Base-by-base conservation (phyloP, 2,797 vertebrate species). In the Remorina albescens region DNA sequence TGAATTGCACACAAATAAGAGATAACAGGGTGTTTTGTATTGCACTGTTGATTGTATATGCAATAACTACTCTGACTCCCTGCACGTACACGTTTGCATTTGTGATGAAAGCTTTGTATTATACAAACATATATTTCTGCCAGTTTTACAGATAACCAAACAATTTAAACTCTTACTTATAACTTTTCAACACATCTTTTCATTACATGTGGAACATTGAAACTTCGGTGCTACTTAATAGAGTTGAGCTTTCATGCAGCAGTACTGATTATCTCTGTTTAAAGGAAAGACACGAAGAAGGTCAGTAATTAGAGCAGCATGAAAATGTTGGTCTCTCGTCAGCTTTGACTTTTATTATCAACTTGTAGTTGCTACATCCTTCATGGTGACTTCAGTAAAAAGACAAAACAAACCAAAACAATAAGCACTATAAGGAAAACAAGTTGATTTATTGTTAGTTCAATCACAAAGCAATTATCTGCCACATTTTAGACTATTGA, bases 281-380 rank as follows among this genome's bases (percentile, higher is more conserved):
- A 75, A 57, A 16, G 63, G 59, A 76, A 69, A 70, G 54, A 68
- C 16, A 61, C 41, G 36, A 74, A 74, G 65, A 74, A 85, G 71
- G 44, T 67, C 44, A 54, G 46, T 65, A 76, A 82, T 80, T 74
- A 77, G 37, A 67, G 6, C 54, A 69, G 53, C 50, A 62, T 23
- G 54, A 81, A 80, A 76, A 62, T 39, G 13, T 80, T 60, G 59
- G 55, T 34, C 59, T 71, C 55, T 51, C 57, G 47, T 69, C 71
- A 79, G 64, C 44, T 59, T 64, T 61, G 37, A 75, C 49, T 77
- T 81, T 74, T 64, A 37, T 78, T 68, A 56, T 65, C 32, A 80
- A 66, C 30, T 41, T 65, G 10, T 39, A 25, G 53, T 32, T 32
- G 49, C 18, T 71, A 80, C 81, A 83, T 84, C 82, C 83, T 56